Percentiles rank a stretch among this genome's conserved stretches.
These are phyloP conservation scores for Sarcophaga caerulescens DNA, from an alignment of 2,888 invertebrate genomes.

Conservation along the genomic window DNA sequence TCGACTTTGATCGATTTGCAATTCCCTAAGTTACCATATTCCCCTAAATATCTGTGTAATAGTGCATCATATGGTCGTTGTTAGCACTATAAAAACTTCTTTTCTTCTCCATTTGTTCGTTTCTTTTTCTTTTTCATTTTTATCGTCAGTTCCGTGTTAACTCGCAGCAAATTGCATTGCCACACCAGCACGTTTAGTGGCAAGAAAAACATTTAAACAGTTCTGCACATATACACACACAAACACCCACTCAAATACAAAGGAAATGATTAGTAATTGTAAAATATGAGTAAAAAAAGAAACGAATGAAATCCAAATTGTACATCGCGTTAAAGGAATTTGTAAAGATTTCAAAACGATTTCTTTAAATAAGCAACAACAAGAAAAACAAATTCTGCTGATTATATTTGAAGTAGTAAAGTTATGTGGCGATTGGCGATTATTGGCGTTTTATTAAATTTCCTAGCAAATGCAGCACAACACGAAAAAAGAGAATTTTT, in stretches of 20 bases:
- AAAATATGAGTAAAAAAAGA: constrained; percentile 28
- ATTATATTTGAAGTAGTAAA: constrained; percentile 1
- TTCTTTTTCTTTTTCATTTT: constrained; percentile 22
- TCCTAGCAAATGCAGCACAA: too few relatives aligned
- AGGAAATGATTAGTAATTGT: constrained; percentile 65
- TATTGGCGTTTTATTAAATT: not conserved
- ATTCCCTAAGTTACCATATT: too few relatives aligned
- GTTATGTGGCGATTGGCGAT: not conserved
- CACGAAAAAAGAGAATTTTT: too few relatives aligned
- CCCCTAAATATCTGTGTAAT: too few relatives aligned
- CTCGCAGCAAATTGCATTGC: constrained; percentile 60
- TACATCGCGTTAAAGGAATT: constrained; percentile 31
- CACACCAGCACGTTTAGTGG: constrained; percentile 63
- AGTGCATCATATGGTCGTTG: too few relatives aligned
- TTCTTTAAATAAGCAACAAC: not conserved
- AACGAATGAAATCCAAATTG: constrained; percentile 52
- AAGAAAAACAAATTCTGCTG: not conserved
- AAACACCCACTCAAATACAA: constrained; percentile 31
- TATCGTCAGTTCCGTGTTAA: constrained; percentile 12
- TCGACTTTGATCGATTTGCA: too few relatives aligned
- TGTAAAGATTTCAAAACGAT: constrained; percentile 33
- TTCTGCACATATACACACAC: constrained; percentile 15
- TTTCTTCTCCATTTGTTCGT: not conserved
- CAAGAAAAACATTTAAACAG: constrained; percentile 36
- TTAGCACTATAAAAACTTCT: constrained; percentile 28